Conservation (phyloP, 1,140 invertebrate genomes). For the Zaprionus vittiger region DNA sequence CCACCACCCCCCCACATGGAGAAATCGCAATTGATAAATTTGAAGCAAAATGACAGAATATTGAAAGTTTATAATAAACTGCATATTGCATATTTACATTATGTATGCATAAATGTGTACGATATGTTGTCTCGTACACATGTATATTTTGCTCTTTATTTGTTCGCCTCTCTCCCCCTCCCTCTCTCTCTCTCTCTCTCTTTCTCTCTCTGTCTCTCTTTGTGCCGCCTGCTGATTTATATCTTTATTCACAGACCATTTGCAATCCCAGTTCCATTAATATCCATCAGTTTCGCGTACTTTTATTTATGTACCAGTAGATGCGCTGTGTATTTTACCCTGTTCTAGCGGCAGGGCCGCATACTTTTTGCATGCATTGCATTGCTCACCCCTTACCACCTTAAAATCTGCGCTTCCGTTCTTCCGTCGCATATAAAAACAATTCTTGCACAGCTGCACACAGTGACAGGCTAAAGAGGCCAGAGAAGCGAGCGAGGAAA, state of each 20-base stretch:
- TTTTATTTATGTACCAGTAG: not conserved
- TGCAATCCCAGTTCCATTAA: conserved; percentile 11
- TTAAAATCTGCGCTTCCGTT: not conserved
- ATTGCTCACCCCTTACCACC: not conserved
- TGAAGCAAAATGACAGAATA: not conserved
- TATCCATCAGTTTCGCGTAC: conserved; percentile 6
- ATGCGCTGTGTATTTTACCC: not conserved
- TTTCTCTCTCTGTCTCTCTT: not conserved
- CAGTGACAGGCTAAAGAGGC: not conserved
- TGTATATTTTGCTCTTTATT: not conserved
- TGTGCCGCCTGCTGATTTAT: not conserved
- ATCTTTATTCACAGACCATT: conserved; percentile 11
- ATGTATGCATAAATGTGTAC: not conserved
- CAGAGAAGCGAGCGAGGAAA: not conserved
- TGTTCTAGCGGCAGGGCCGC: too few relatives aligned
- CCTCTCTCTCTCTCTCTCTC: not conserved
- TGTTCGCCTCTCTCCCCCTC: not conserved
- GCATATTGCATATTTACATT: not conserved
- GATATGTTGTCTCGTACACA: not conserved
- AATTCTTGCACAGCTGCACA: not conserved
- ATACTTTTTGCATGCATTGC: not conserved
- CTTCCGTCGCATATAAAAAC: not conserved
- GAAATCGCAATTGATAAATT: not conserved
- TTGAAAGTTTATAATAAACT: not conserved
- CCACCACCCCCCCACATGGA: too few relatives aligned